These are phyloP conservation scores for Pedicia rivosa DNA, from an alignment of 2,888 invertebrate genomes.

Conservation along the genomic window DNA sequence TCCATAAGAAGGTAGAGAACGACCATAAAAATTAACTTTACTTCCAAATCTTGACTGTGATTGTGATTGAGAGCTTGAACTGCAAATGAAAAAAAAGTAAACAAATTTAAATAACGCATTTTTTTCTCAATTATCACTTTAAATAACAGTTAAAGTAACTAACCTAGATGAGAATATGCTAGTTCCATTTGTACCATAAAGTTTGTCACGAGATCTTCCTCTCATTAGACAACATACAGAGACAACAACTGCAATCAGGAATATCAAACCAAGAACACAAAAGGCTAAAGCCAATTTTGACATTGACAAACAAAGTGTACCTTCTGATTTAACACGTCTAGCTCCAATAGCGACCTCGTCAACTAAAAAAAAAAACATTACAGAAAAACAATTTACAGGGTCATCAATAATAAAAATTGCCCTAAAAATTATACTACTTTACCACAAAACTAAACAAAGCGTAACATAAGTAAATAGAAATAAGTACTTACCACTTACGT, in stretches of 20 bases:
- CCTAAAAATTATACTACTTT: not conserved
- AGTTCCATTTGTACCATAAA: slow-evolving; percentile 10
- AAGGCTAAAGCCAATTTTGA: slow-evolving; percentile 63
- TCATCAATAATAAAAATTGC: no score
- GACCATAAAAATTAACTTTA: slow-evolving; percentile 25
- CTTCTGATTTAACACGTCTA: slow-evolving; percentile 22
- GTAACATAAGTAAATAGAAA: no score
- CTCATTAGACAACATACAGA: slow-evolving; percentile 49
- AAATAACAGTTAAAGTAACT: slow-evolving; percentile 7
- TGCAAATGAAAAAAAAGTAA: slow-evolving; percentile 4
- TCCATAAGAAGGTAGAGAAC: slow-evolving; percentile 26
- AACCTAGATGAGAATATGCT: slow-evolving; percentile 15
- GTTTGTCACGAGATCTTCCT: slow-evolving; percentile 31
- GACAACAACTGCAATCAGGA: slow-evolving; percentile 52
- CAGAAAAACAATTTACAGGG: no score
- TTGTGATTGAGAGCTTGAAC: slow-evolving; percentile 8
- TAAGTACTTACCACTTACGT: slow-evolving; percentile 21
- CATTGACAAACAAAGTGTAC: slow-evolving; percentile 51
- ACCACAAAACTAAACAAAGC: no score
- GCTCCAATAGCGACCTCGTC: slow-evolving; percentile 25
- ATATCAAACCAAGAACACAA: slow-evolving; percentile 52
- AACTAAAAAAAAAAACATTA: slow-evolving; percentile 15
- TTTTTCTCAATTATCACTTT: not conserved
- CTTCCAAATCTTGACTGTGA: slow-evolving; percentile 27
- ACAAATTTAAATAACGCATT: not conserved